Evolutionary conservation across 2,113 vertebrate species (phyloP).

Genomic region (Cyprinodon variegatus): DNA sequence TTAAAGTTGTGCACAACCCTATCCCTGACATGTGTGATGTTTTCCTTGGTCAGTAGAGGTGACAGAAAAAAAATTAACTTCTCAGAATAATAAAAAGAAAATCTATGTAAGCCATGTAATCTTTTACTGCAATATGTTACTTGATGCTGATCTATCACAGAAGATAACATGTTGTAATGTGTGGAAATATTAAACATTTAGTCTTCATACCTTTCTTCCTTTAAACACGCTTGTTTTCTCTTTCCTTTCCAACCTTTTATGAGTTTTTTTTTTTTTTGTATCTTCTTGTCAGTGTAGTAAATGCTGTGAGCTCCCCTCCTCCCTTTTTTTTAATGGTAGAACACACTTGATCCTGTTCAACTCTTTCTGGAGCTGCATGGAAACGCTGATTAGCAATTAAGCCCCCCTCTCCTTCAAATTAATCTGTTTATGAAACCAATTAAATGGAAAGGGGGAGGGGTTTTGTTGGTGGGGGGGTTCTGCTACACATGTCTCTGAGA

Average conservation of each 20-base stretch:
- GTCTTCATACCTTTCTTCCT: background rate
- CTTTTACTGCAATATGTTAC: too few relatives aligned
- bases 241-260: slow-evolving; percentile 6
- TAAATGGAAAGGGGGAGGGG: slow-evolving; percentile 66
- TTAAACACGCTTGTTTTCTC: background rate
- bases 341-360: slow-evolving; percentile 79
- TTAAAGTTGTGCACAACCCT: too few relatives aligned
- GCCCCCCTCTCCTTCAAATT: slow-evolving; percentile 77
- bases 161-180: too few relatives aligned
- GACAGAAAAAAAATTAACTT: too few relatives aligned
- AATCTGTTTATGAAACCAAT: slow-evolving; percentile 86
- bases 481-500: slow-evolving; percentile 70
- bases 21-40: too few relatives aligned
- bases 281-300: slow-evolving; percentile 30
- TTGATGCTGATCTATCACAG: too few relatives aligned
- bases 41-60: too few relatives aligned
- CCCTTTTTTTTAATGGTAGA: slow-evolving; percentile 62
- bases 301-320: slow-evolving; percentile 66
- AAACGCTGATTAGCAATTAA: slow-evolving; percentile 82
- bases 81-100: too few relatives aligned
- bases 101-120: too few relatives aligned
- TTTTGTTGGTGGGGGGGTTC: slow-evolving; percentile 21
- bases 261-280: slow-evolving; percentile 18
- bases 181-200: background rate
- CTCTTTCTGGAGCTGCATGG: slow-evolving; percentile 76